These are phyloP conservation scores for Trichoplax adhaerens DNA, from an alignment of 37 sponge, comb jelly and placozoan species.

Conservation along the genomic window DNA sequence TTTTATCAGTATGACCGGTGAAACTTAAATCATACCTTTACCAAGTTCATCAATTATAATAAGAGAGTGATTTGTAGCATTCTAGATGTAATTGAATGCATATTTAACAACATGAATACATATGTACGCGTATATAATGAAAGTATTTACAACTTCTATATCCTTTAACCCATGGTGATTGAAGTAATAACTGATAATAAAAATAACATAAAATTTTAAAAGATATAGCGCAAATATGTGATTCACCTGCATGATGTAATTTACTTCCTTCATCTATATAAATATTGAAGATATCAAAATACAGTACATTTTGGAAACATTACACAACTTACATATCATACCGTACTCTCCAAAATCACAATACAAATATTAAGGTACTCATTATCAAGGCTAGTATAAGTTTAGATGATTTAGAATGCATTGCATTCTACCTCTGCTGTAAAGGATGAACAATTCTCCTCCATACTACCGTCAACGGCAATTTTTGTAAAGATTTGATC, in stretches of 20 bases:
- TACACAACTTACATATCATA: no score
- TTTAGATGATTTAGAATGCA: neutral
- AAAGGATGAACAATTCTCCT: slow-evolving; percentile 93
- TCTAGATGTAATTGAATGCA: slow-evolving; percentile 11
- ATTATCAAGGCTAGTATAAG: no score
- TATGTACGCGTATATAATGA: no score
- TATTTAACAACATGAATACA: no score
- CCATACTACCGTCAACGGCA: slow-evolving; percentile 89
- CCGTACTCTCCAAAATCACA: no score
- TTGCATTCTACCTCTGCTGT: slow-evolving; percentile 60
- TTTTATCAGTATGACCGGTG: neutral
- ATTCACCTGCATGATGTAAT: slow-evolving; percentile 31
- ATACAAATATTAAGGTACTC: no score
- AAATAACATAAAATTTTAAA: no score
- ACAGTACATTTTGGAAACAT: no score
- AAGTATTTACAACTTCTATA: no score
- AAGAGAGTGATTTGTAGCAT: slow-evolving; percentile 39
- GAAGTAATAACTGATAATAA: no score
- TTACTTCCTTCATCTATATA: slow-evolving; percentile 75
- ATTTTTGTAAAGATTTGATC: slow-evolving; percentile 86
- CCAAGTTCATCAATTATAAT: slow-evolving; percentile 93
- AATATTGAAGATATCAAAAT: neutral
- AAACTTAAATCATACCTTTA: slow-evolving; percentile 20
- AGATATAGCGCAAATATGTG: no score
- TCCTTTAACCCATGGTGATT: no score